Evolutionary conservation across 2,113 vertebrate genomes (phyloP).

Genomic region (Phalacrocorax aristotelis): DNA sequence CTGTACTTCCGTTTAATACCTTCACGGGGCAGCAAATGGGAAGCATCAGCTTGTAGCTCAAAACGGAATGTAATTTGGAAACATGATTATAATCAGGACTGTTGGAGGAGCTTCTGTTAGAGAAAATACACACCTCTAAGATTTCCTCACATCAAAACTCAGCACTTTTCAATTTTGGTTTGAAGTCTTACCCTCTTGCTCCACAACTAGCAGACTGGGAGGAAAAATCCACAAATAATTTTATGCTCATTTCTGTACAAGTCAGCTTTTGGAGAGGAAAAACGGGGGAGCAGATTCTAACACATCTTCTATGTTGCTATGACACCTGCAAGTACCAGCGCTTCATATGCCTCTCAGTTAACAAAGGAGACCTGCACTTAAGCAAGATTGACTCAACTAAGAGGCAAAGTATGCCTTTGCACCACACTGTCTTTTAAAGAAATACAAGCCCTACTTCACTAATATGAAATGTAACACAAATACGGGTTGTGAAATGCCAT

Average conservation of each 20-base stretch:
- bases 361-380: neutral
- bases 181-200: neutral
- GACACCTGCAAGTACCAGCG: neutral
- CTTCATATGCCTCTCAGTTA: neutral
- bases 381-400: neutral
- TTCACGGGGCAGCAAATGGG: neutral
- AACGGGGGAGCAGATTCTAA: neutral
- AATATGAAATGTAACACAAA: slow-evolving; percentile 18
- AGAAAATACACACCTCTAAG: neutral
- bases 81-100: neutral
- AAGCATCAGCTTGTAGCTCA: neutral
- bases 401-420: neutral
- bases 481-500: neutral
- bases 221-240: neutral
- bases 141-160: neutral
- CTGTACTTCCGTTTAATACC: neutral
- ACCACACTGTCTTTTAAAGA: neutral
- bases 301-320: neutral
- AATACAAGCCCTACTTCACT: neutral
- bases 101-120: neutral
- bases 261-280: neutral
- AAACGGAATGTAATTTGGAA: neutral
- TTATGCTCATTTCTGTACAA: neutral
- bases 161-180: neutral
- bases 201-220: neutral